phyloP scores from a whole-genome alignment of 2,113 vertebrate species.

The Odocoileus hemionus region DNA sequence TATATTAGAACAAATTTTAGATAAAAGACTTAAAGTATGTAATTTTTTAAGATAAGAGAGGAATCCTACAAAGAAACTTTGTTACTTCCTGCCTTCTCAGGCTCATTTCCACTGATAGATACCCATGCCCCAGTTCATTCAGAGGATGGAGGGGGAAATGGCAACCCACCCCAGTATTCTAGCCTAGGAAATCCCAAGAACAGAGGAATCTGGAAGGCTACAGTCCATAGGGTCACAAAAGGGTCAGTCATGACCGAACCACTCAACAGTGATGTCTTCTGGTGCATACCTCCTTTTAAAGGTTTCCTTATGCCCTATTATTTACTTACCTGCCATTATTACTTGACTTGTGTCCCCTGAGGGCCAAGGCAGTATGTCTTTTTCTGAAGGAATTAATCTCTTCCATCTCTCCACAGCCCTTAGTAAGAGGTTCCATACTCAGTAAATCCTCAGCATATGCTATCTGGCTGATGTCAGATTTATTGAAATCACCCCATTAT shows the following conservation, averaged over 20 bases:
- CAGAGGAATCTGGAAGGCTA: not conserved
- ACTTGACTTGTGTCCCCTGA: not conserved
- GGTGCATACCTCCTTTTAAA: not conserved
- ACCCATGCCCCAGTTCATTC: not conserved
- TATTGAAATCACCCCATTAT: not conserved
- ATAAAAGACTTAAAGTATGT: not conserved
- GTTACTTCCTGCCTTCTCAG: not conserved
- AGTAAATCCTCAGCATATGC: not conserved
- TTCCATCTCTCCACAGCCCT: not conserved
- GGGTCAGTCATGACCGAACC: not conserved
- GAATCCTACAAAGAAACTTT: not conserved
- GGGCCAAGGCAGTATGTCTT: not conserved
- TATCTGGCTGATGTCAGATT: not conserved
- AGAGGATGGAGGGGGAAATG: not conserved
- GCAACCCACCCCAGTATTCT: not conserved
- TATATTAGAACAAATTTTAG: constrained; percentile 2
- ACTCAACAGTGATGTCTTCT: not conserved
- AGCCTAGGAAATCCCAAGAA: not conserved
- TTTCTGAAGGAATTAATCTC: not conserved
- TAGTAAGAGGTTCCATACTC: not conserved
- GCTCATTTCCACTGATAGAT: not conserved
- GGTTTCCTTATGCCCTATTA: not conserved
- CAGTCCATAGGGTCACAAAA: not conserved
- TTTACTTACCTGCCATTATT: not conserved
- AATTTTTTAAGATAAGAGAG: not conserved